phyloP scores from a whole-genome alignment of 2,888 invertebrate genomes.

The Anodontia alba region DNA sequence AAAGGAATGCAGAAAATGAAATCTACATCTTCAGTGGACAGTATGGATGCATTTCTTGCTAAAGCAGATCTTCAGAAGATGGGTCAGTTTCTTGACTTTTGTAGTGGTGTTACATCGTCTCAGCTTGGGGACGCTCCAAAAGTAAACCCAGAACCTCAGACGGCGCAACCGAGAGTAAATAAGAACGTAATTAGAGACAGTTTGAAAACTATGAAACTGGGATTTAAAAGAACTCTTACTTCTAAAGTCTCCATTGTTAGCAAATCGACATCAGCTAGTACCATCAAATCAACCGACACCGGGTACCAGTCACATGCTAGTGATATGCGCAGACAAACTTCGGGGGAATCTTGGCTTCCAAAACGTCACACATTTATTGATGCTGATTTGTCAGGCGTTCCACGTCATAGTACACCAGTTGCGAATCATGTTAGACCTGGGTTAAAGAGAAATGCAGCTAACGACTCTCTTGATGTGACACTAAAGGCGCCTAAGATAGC shows the following conservation, averaged over 20 bases:
- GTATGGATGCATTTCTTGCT: constrained; percentile 45
- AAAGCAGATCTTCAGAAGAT: constrained; percentile 48
- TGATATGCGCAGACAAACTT: neutral
- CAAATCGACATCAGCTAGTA: constrained; percentile 26
- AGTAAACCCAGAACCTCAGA: neutral
- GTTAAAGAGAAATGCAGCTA: neutral
- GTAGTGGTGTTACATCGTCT: constrained; percentile 30
- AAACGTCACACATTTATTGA: neutral
- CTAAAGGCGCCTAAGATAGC: constrained; percentile 16
- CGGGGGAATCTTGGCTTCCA: neutral
- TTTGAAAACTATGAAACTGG: constrained; percentile 39
- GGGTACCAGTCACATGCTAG: constrained; percentile 26
- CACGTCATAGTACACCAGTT: constrained; percentile 54
- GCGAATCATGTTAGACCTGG: constrained; percentile 11
- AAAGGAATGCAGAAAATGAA: constrained; percentile 27
- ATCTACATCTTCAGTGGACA: constrained; percentile 33
- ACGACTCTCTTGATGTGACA: constrained; percentile 23
- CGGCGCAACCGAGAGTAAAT: neutral
- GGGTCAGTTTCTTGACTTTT: constrained; percentile 38
- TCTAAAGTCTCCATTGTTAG: constrained; percentile 8
- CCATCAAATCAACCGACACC: constrained; percentile 28
- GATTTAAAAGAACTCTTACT: constrained; percentile 37
- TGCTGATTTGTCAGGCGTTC: constrained; percentile 13
- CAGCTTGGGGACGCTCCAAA: neutral
- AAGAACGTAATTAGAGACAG: constrained; percentile 4